A percentile compares a stretch with the other conserved stretches of the same genome.
These are phyloP conservation scores for Argya squamiceps DNA, from an alignment of 2,797 vertebrate genomes.

Conservation along the genomic window DNA sequence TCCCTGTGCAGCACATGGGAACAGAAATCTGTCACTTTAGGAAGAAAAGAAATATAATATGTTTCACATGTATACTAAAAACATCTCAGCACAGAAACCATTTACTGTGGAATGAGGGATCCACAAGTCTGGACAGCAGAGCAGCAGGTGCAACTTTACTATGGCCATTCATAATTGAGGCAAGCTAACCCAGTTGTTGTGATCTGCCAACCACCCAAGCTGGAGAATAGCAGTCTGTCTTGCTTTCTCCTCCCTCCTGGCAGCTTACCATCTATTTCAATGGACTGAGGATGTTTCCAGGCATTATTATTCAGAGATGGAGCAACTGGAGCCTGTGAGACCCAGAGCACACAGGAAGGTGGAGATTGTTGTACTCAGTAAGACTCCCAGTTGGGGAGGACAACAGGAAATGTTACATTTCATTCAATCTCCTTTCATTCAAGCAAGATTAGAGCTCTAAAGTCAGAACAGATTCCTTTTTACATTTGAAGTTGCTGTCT, in stretches of 20 bases:
- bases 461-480: background rate
- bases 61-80: background rate
- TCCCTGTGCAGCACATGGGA: background rate
- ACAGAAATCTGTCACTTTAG: background rate
- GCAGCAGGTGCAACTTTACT: background rate
- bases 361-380: background rate
- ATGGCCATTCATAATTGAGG: background rate
- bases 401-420: background rate
- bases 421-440: background rate
- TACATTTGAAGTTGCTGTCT: background rate
- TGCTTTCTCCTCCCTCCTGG: background rate
- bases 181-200: background rate
- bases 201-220: background rate
- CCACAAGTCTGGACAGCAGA: background rate
- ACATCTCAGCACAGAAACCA: accelerated
- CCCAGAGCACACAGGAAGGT: background rate
- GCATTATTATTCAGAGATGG: background rate
- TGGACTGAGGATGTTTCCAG: background rate
- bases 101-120: background rate
- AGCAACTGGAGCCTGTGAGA: background rate
- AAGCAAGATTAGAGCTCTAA: background rate
- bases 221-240: background rate
- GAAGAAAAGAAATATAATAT: background rate
- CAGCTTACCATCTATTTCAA: background rate
- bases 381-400: background rate